A percentile compares a stretch with the other conserved stretches of the same genome.
Conservation (phyloP, 2,888 invertebrate species). For the Adela reaumurella region DNA sequence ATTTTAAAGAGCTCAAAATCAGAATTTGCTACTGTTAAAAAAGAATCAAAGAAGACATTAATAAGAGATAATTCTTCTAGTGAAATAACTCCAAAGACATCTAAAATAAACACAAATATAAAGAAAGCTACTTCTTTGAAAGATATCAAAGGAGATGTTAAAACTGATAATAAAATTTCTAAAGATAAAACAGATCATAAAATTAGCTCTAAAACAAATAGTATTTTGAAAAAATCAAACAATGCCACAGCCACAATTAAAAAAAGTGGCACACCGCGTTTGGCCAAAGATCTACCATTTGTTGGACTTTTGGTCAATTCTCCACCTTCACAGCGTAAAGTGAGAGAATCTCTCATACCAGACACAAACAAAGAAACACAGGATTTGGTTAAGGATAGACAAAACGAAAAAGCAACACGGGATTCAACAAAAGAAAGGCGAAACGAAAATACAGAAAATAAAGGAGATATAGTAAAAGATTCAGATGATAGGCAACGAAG, state of each 20-base stretch:
- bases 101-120: not conserved
- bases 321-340: slow-evolving; percentile 22
- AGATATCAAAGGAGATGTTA: not conserved
- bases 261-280: not conserved
- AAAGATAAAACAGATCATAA: too few species aligned
- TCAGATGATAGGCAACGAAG: slow-evolving; percentile 23
- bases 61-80: not conserved
- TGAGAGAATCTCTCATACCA: slow-evolving; percentile 1
- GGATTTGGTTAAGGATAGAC: slow-evolving; percentile 6
- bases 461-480: slow-evolving; percentile 8
- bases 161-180: too few species aligned
- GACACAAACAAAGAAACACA: slow-evolving; percentile 13
- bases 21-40: not conserved
- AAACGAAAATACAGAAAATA: not conserved
- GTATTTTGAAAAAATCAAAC: too few species aligned
- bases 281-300: slow-evolving; percentile 18
- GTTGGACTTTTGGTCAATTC: slow-evolving; percentile 35
- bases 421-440: slow-evolving; percentile 8
- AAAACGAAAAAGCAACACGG: slow-evolving; percentile 4
- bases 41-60: not conserved
- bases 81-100: not conserved
- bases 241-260: not conserved
- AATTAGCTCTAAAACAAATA: too few species aligned
- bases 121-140: not conserved
- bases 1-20: not conserved